Conservation (phyloP, 30 jellyfish, hydroid and myxozoan genomes). For the Euphysa ruthae region DNA sequence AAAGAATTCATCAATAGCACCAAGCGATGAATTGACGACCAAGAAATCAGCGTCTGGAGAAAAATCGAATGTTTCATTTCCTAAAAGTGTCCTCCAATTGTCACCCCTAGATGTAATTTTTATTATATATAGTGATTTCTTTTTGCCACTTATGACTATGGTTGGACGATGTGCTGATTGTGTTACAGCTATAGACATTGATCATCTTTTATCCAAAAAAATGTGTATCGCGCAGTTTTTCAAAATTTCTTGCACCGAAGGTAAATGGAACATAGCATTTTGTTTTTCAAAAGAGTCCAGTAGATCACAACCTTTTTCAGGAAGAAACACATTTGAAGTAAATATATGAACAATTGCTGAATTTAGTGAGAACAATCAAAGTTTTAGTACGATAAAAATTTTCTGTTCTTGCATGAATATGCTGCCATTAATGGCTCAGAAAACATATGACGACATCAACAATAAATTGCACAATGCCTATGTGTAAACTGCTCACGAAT, state of each 20-base stretch:
- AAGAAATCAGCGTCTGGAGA: neutral
- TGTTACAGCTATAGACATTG: too few relatives aligned
- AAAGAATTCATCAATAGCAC: neutral
- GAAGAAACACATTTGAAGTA: too few relatives aligned
- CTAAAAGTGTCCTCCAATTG: neutral
- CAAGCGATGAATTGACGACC: neutral
- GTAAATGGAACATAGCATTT: too few relatives aligned
- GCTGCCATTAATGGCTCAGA: constrained; percentile 10
- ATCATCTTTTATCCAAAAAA: too few relatives aligned
- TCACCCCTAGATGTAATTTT: too few relatives aligned
- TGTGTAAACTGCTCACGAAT: constrained; percentile 34
- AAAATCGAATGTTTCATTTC: neutral
- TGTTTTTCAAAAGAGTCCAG: too few relatives aligned
- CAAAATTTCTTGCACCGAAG: too few relatives aligned
- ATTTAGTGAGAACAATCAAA: neutral
- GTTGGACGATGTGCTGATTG: too few relatives aligned
- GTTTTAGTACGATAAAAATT: neutral
- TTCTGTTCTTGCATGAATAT: neutral
- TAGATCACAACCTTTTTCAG: too few relatives aligned
- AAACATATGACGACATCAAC: constrained; percentile 5
- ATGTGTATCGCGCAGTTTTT: too few relatives aligned
- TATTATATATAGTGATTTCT: too few relatives aligned
- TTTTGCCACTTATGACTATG: too few relatives aligned
- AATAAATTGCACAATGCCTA: constrained; percentile 16
- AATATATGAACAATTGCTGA: neutral